A percentile compares a stretch with the other conserved stretches of the same genome.
Conservation (phyloP, 2,113 vertebrate genomes). For the Rhagologus leucostigma region DNA sequence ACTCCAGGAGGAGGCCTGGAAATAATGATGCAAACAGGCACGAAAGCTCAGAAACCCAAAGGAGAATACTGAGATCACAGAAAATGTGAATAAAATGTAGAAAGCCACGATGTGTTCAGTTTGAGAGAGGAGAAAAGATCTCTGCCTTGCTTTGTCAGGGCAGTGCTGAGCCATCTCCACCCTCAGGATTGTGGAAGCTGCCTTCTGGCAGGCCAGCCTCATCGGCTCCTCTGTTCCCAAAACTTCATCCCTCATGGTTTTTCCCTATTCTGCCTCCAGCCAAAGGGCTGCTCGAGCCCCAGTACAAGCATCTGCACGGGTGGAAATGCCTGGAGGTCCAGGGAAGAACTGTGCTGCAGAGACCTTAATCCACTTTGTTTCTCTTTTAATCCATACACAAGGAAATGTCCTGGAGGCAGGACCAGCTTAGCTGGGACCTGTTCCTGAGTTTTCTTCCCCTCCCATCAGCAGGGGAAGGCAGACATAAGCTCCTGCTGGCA, state of each 20-base stretch:
- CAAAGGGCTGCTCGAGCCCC: neutral
- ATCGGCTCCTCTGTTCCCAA: neutral
- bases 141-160: neutral
- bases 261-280: neutral
- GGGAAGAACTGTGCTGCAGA: neutral
- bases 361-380: neutral
- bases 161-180: neutral
- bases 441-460: neutral
- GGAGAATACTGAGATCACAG: neutral
- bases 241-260: neutral
- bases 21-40: neutral
- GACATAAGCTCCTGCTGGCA: neutral
- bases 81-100: neutral
- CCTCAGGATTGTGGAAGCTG: neutral
- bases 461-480: neutral
- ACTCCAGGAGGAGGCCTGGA: neutral
- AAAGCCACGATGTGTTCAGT: neutral
- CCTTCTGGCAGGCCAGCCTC: neutral
- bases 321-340: neutral
- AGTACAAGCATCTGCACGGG: neutral
- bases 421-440: neutral
- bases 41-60: neutral
- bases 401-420: neutral
- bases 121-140: neutral
- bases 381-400: neutral